Evolutionary conservation across 2,888 invertebrate species (phyloP), one percentile per base, ranked within the genome.

Genomic region (Dicycla oo): DNA sequence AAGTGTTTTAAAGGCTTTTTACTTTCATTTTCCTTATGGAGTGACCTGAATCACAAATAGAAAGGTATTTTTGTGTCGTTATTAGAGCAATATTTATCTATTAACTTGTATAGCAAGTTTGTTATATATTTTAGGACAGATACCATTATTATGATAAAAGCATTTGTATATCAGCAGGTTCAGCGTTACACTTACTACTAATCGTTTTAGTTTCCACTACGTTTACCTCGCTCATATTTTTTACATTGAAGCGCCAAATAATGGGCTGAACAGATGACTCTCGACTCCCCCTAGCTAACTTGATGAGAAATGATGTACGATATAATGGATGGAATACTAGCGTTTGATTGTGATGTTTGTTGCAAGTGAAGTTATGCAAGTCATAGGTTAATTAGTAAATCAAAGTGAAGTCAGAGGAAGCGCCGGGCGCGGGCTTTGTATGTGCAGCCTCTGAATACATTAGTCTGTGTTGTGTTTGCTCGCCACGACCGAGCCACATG

Each of bases 401-500:
- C 88, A 89, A 91, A 89, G 91, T 83, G 84, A 77, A 88, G 85
- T 88, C 85, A 72, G 81, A 80, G 74, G 80, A 71, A 78, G 78
- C 79, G 82, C 79, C 87, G 85, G 82, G 81, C 73, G 78, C 84
- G 82, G 78, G 82, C 58, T 66, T 81, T 84, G 83, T 86, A 87
- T 88, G 87, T 88, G 89, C 90, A 91, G 86, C 90, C 90, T 85
- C 88, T 92, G 95, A 94, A 95, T 95, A 95, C 89, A 95, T 95
- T 95, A 94, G 89, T 90, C 89, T 85, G 86, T 93, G 90, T 92
- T 92, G 88, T 93, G 91, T 94, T 94, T 93, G 90, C 90, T 89
- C 91, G 91, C 89, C 90, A 89, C 90, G 88, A 86, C 80, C 90
- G 88, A 88, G 92, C 94, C 95, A 95, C 95, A 95, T 95, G 95